Conservation (phyloP, 1,140 invertebrate genomes). For the Acromyrmex charruanus region DNA sequence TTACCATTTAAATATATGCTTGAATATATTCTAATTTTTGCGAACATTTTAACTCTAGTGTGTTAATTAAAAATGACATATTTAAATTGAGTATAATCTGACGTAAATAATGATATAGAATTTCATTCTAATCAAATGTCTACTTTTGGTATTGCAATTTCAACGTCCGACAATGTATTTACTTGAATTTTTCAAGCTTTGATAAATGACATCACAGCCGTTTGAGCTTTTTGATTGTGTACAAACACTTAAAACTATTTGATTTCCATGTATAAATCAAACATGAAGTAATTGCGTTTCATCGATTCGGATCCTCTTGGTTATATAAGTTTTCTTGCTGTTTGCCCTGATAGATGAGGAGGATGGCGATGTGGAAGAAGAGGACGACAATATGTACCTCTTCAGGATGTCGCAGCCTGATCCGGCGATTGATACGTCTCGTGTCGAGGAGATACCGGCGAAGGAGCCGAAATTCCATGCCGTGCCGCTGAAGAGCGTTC, state of each 20-base stretch:
- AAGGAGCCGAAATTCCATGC: constrained; percentile 96
- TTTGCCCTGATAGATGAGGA: constrained; percentile 81
- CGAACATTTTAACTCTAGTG: too few species aligned
- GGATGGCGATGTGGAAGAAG: constrained; percentile 87
- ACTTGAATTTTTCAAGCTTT: not conserved
- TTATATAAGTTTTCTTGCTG: not conserved
- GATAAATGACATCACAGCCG: not conserved
- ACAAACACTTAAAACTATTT: not conserved
- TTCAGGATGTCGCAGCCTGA: constrained; percentile 88
- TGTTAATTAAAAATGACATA: too few species aligned
- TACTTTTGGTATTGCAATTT: too few species aligned
- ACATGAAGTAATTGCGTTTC: not conserved
- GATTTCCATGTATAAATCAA: not conserved
- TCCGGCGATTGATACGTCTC: constrained; percentile 91
- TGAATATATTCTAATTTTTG: too few species aligned
- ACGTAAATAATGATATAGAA: too few species aligned
- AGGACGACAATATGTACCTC: constrained; percentile 85
- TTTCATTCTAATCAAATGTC: too few species aligned
- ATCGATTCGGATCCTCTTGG: not conserved
- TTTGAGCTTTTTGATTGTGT: not conserved
- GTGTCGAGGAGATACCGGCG: constrained; percentile 95
- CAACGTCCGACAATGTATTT: not conserved
- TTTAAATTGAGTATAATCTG: too few species aligned
- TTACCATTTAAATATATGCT: too few species aligned
- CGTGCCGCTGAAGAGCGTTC: constrained; percentile 95